Percentiles rank a stretch among this genome's conserved stretches.
Conservation (phyloP, 2,113 vertebrate genomes). For the Dipodomys stephensi region DNA sequence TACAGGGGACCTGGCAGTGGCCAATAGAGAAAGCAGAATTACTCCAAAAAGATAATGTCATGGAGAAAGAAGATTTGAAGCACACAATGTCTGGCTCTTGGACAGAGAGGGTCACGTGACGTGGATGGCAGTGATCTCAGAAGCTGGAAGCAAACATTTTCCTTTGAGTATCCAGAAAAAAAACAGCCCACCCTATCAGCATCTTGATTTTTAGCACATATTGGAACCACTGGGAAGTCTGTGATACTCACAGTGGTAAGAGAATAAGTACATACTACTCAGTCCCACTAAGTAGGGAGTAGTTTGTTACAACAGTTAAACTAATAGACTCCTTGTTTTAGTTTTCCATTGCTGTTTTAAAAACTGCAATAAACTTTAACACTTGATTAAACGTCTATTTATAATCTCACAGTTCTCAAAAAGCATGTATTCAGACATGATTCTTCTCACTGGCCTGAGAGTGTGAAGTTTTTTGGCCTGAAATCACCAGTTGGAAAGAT, state of each 20-base stretch:
- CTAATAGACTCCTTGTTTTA: accelerated
- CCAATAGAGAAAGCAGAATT: not conserved
- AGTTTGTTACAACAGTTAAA: not conserved
- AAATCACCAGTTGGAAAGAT: not conserved
- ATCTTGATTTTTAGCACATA: not conserved
- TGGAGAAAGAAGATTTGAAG: not conserved
- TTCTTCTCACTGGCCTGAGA: not conserved
- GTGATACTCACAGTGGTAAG: not conserved
- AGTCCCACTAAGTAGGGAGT: not conserved
- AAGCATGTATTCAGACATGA: not conserved
- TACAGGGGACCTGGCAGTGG: not conserved
- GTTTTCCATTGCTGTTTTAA: not conserved
- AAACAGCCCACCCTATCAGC: not conserved
- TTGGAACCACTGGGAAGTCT: not conserved
- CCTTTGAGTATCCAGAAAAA: not conserved
- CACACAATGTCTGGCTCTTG: accelerated
- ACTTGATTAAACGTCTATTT: too few relatives aligned
- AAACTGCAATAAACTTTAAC: not conserved
- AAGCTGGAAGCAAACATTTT: not conserved
- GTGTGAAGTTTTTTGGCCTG: not conserved
- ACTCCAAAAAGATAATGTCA: too few relatives aligned
- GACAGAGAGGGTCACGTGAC: not conserved
- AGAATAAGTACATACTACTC: not conserved
- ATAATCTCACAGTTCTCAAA: not conserved
- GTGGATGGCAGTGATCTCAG: too few relatives aligned